Base-by-base conservation (phyloP, 2,797 vertebrate genomes). In the Melanotaenia trifasciata region DNA sequence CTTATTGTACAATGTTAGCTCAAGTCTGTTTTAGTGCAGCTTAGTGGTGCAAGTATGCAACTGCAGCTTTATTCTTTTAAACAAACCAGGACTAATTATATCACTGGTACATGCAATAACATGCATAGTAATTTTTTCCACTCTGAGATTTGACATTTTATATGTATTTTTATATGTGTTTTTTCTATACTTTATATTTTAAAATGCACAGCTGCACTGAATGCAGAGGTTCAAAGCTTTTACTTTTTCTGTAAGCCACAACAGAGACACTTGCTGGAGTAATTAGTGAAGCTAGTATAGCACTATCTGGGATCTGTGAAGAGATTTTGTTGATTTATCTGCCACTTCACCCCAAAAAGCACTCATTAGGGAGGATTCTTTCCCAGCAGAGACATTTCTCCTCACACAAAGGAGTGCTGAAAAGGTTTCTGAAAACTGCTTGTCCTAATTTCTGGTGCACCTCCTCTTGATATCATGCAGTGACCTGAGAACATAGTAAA, bases 351-450 rank as follows among this genome's bases (percentile, higher is more conserved):
- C 64, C 58, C 51, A 82, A 82, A 79, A 85, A 40, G 66, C 74
- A 70, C 74, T 86, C 80, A 79, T 79, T 84, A 86, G 68, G 60
- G 59, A 61, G 64, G 67, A 78, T 74, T 76, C 64, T 71, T 73
- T 47, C 59, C 22, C 69, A 78, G 72, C 74, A 75, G 61, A 77
- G 57, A 74, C 47, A 26, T 67, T 74, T 56, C 38, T 70, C 43
- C 73, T 61, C 76, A 53, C 71, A 87, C 78, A 83, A 77, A 82
- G 43, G 80, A 28, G 66, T 66, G 72, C 63, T 45, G 24, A 50
- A 60, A 54, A 68, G n/a, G 12, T 40, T 58, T 79, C 75, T 79
- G 64, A 78, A 63, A 43, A 30, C 24, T 28, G 74, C 66, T 67
- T 84, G 79, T 54, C 70, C 80, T 87, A 40, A 61, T 85, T 86